A percentile compares a stretch with the other conserved stretches of the same genome.
These are phyloP conservation scores for Drosophila sechellia DNA, from an alignment of 1,140 invertebrate genomes.

Conservation along the genomic window DNA sequence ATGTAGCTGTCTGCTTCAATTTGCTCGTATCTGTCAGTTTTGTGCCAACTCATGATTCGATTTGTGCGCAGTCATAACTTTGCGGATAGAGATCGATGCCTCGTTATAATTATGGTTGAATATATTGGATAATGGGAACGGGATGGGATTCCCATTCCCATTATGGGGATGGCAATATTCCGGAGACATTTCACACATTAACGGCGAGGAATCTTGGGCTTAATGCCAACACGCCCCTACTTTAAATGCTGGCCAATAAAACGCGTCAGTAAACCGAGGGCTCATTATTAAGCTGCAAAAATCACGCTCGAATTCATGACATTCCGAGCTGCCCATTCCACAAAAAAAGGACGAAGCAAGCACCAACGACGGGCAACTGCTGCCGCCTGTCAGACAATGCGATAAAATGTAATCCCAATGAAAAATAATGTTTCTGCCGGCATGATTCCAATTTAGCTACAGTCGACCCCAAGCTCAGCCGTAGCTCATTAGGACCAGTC, in stretches of 20 bases:
- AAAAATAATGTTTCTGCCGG: slow-evolving; percentile 79
- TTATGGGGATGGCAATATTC: neutral
- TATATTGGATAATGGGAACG: slow-evolving; percentile 12
- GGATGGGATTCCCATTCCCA: neutral
- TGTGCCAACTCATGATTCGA: slow-evolving; percentile 62
- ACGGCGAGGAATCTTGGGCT: slow-evolving; percentile 20
- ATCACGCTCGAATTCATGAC: slow-evolving; percentile 74
- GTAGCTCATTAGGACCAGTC: slow-evolving; percentile 62
- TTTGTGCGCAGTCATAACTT: slow-evolving; percentile 38
- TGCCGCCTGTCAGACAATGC: slow-evolving; percentile 77
- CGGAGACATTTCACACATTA: slow-evolving; percentile 49
- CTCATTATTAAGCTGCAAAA: slow-evolving; percentile 84
- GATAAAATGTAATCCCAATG: slow-evolving; percentile 84
- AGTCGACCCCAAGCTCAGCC: slow-evolving; percentile 47
- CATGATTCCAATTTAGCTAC: slow-evolving; percentile 77
- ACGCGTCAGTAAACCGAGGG: slow-evolving; percentile 68
- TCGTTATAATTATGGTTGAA: slow-evolving; percentile 35
- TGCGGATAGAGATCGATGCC: slow-evolving; percentile 51
- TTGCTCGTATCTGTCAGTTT: slow-evolving; percentile 62
- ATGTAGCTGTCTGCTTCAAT: slow-evolving; percentile 58
- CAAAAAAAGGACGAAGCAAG: neutral
- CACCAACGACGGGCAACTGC: slow-evolving; percentile 64
- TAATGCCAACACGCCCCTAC: slow-evolving; percentile 58
- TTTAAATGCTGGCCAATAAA: slow-evolving; percentile 73
- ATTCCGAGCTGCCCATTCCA: neutral